Percentiles rank a stretch among this genome's conserved stretches.
Evolutionary conservation across 2,888 invertebrate genomes (phyloP).

Genomic region (Glyphotaelius pellucidus): DNA sequence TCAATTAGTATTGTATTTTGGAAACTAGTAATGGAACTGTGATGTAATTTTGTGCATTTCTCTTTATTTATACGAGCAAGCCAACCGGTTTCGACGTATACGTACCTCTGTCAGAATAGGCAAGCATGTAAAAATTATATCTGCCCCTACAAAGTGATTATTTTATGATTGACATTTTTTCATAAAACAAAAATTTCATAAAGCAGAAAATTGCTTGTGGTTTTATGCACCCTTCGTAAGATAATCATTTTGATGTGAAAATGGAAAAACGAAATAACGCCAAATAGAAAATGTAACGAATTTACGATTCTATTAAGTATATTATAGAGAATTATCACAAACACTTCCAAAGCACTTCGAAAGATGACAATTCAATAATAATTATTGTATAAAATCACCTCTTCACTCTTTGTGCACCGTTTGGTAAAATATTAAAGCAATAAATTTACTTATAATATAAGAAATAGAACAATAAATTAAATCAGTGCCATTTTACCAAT

Average conservation of each 20-base stretch:
- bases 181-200: no score
- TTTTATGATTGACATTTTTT: not conserved
- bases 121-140: not conserved
- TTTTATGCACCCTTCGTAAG: not conserved
- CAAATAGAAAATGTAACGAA: not conserved
- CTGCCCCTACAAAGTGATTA: not conserved
- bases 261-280: not conserved
- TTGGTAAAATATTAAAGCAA: not conserved
- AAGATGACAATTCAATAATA: not conserved
- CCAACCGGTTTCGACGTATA: not conserved
- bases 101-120: no score
- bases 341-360: conserved; percentile 2
- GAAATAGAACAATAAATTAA: not conserved
- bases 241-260: not conserved
- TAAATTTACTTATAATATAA: not conserved
- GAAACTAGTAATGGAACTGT: not conserved
- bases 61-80: not conserved
- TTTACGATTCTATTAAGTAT: not conserved
- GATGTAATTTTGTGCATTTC: not conserved
- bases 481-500: conserved; percentile 2
- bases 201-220: not conserved
- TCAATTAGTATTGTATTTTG: not conserved
- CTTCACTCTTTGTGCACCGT: not conserved
- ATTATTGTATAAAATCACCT: not conserved
- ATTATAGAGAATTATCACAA: not conserved